phyloP scores from a whole-genome alignment of 2,888 invertebrate genomes.

The Labia minor region DNA sequence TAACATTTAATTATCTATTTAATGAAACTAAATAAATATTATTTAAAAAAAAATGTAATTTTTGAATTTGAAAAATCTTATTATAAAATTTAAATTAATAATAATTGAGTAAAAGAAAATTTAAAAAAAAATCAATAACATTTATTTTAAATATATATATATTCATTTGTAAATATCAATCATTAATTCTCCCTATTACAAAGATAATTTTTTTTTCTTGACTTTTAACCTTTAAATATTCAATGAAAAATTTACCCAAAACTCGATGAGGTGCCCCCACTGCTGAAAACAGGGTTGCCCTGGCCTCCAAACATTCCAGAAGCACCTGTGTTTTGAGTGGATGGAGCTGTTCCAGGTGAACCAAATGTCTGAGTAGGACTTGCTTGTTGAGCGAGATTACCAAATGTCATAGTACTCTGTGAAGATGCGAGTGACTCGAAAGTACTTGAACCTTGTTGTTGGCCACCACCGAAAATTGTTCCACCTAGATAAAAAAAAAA shows the following conservation, averaged over 20 bases:
- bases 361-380: conserved; percentile 29
- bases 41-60: neutral
- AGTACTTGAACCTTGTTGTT: conserved; percentile 44
- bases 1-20: neutral
- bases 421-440: conserved; percentile 50
- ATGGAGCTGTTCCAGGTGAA: neutral
- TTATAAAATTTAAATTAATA: neutral
- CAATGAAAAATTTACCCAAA: too few relatives aligned
- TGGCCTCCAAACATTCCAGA: neutral
- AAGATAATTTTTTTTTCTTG: too few relatives aligned
- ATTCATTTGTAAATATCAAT: too few relatives aligned
- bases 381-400: conserved; percentile 46
- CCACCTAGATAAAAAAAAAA: neutral
- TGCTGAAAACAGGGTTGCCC: conserved; percentile 14
- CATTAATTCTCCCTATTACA: too few relatives aligned
- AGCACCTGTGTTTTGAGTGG: conserved; percentile 20
- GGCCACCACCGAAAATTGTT: conserved; percentile 38
- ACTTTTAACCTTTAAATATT: too few relatives aligned
- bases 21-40: neutral
- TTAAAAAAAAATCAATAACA: too few relatives aligned
- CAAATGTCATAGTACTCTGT: conserved; percentile 53
- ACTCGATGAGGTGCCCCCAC: conserved; percentile 13
- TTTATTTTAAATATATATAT: too few relatives aligned
- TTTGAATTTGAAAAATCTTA: neutral
- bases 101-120: neutral